phyloP scores from a whole-genome alignment of 2,113 vertebrate genomes.

The Donacobius atricapilla region DNA sequence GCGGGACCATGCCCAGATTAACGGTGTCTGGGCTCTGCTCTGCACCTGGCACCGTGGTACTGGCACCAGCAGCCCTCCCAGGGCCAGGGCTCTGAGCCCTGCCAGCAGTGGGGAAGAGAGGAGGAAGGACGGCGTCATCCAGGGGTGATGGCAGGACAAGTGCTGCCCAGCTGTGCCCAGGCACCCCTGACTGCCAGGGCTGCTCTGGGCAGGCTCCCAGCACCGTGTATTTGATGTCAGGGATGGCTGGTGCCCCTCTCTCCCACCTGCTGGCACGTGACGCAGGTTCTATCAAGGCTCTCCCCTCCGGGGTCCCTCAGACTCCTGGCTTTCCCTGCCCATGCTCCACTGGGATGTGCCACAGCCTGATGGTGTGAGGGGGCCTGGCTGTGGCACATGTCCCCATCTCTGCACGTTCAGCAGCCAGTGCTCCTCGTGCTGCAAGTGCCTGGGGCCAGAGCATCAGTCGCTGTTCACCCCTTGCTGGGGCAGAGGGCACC shows the following conservation, averaged over 20 bases:
- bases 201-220: background rate
- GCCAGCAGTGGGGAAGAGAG: accelerated
- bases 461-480: background rate
- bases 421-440: background rate
- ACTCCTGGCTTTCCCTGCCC: background rate
- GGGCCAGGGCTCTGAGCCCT: accelerated
- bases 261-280: background rate
- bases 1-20: background rate
- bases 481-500: background rate
- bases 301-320: background rate
- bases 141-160: background rate
- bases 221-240: background rate
- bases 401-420: background rate
- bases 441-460: background rate
- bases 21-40: background rate
- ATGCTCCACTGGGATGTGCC: accelerated
- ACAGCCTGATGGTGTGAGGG: accelerated
- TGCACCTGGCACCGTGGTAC: accelerated
- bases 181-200: background rate
- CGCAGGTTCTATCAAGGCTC: background rate
- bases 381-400: accelerated
- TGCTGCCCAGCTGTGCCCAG: background rate
- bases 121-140: background rate
- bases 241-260: background rate
- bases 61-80: background rate